Evolutionary conservation across 2,797 vertebrate species (phyloP).

Genomic region (Helostoma temminkii): DNA sequence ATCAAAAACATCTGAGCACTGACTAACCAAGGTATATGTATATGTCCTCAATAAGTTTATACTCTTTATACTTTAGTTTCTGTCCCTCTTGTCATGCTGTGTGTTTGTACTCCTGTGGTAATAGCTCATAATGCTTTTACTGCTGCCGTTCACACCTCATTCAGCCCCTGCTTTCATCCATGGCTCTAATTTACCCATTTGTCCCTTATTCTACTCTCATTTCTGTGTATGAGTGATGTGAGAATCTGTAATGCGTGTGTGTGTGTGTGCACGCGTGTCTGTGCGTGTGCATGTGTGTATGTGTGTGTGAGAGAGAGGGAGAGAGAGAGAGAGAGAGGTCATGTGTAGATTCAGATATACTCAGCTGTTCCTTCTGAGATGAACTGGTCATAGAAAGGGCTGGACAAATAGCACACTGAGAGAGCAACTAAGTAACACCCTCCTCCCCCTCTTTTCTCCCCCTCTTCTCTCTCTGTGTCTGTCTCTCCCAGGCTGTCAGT

Average conservation of each 20-base stretch:
- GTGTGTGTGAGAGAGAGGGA: not conserved
- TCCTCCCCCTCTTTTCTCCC: constrained; percentile 60
- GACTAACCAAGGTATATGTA: constrained; percentile 32
- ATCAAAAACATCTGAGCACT: constrained; percentile 4
- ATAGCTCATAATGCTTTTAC: constrained; percentile 51
- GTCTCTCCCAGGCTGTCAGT: constrained; percentile 82
- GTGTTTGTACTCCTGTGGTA: constrained; percentile 57
- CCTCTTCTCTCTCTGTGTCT: constrained; percentile 60
- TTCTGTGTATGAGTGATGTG: constrained; percentile 59
- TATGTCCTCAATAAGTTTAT: constrained; percentile 29
- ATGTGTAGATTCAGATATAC: constrained; percentile 55
- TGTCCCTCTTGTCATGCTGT: constrained; percentile 32
- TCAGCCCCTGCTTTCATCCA: too few species aligned
- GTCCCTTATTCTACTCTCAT: constrained; percentile 45
- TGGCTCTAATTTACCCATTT: too few species aligned
- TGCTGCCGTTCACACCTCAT: constrained; percentile 56
- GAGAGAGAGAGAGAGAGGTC: constrained; percentile 15
- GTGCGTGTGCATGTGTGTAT: constrained; percentile 29
- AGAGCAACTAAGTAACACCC: constrained; percentile 86
- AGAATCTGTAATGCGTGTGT: constrained; percentile 54
- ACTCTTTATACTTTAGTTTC: constrained; percentile 10
- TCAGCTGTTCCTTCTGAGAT: constrained; percentile 81
- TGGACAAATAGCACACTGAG: constrained; percentile 77
- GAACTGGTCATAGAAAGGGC: constrained; percentile 81
- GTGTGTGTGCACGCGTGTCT: constrained; percentile 15